Percentiles rank a stretch among this genome's conserved stretches.
phyloP scores from a whole-genome alignment of 2,113 vertebrate species.

The Manacus vitellinus region DNA sequence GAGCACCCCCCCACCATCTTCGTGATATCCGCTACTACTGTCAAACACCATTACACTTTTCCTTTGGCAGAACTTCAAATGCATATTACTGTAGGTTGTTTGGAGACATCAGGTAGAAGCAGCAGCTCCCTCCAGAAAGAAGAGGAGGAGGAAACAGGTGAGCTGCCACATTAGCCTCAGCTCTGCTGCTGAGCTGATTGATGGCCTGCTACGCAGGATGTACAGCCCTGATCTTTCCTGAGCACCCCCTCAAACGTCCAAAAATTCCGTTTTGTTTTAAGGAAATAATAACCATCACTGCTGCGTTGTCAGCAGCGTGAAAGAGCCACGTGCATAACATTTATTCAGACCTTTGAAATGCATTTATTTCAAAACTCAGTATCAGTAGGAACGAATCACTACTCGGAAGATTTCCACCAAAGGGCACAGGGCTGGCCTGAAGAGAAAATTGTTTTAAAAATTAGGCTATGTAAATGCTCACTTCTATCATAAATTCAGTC shows the following conservation, averaged over 20 bases:
- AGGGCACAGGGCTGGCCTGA: background rate
- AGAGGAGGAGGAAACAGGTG: background rate
- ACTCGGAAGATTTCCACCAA: background rate
- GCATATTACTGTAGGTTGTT: background rate
- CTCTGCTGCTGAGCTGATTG: background rate
- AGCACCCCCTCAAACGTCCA: background rate
- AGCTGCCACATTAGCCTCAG: background rate
- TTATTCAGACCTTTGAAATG: background rate
- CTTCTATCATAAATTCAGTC: background rate
- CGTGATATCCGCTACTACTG: background rate
- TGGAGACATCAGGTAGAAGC: background rate
- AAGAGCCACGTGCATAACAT: rapidly evolving
- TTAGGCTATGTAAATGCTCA: background rate
- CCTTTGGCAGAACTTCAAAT: slow-evolving; percentile 49
- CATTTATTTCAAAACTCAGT: rapidly evolving
- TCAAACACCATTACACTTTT: background rate
- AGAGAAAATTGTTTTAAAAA: background rate
- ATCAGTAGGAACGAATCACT: background rate
- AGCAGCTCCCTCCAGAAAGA: background rate
- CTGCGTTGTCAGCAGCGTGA: background rate
- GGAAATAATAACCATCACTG: background rate
- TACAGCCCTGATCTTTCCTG: background rate
- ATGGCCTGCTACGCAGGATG: background rate
- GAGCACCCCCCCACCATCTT: background rate
- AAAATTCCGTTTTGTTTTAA: background rate